phyloP scores from a whole-genome alignment of 2,888 invertebrate species.

The Nymphalis urticae region DNA sequence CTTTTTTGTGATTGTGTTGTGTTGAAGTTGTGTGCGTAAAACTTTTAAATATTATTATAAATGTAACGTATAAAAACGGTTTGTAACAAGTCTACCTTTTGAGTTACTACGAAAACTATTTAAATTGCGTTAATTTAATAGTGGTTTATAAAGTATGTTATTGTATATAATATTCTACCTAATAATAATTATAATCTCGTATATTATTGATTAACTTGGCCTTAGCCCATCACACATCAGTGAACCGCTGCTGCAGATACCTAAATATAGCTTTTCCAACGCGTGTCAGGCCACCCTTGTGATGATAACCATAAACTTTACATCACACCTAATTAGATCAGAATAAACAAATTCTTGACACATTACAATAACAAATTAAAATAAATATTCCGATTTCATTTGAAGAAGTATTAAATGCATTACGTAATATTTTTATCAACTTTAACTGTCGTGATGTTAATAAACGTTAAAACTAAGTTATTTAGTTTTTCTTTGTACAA shows the following conservation, averaged over 20 bases:
- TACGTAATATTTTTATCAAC: slow-evolving; percentile 24
- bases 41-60: background rate
- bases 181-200: slow-evolving; percentile 9
- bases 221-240: slow-evolving; percentile 64
- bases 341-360: slow-evolving; percentile 7
- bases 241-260: slow-evolving; percentile 52
- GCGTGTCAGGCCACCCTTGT: slow-evolving; percentile 55
- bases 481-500: background rate
- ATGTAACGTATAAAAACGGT: background rate
- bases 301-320: slow-evolving; percentile 41
- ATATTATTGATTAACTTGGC: slow-evolving; percentile 62
- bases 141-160: background rate
- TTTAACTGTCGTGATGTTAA: slow-evolving; percentile 1
- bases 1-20: slow-evolving; percentile 39
- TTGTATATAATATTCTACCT: background rate
- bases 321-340: slow-evolving; percentile 22
- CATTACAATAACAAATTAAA: slow-evolving; percentile 3
- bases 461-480: background rate
- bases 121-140: background rate
- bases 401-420: slow-evolving; percentile 1
- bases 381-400: background rate
- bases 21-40: slow-evolving; percentile 27
- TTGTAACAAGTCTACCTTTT: background rate
- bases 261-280: slow-evolving; percentile 67
- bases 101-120: background rate